These are phyloP conservation scores for Tragelaphus buxtoni DNA, from an alignment of 2,113 vertebrate genomes.

Conservation along the genomic window DNA sequence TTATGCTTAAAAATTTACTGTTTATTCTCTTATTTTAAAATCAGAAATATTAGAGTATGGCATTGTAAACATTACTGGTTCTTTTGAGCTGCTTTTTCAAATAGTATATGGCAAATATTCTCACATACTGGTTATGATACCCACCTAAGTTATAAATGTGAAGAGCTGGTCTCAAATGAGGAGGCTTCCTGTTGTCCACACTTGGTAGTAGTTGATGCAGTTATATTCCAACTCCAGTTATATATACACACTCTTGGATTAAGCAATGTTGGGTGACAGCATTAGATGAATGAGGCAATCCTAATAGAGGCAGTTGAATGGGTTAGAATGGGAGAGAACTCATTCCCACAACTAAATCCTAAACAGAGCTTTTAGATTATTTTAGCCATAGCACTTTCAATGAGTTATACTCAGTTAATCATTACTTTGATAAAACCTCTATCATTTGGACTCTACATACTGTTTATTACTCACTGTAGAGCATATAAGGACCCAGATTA, in stretches of 20 bases:
- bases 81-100: not conserved
- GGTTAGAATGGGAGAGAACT: not conserved
- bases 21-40: not conserved
- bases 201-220: not conserved
- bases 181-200: not conserved
- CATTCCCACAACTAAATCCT: not conserved
- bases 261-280: constrained; percentile 8
- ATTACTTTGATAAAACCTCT: constrained; percentile 24
- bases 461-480: not conserved
- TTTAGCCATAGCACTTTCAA: not conserved
- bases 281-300: not conserved
- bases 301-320: not conserved
- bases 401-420: not conserved
- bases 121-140: not conserved
- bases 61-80: not conserved
- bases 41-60: not conserved
- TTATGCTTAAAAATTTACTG: not conserved
- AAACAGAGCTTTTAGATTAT: not conserved
- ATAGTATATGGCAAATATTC: not conserved
- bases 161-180: not conserved
- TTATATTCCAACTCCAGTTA: not conserved
- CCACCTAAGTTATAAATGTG: not conserved
- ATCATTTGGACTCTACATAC: not conserved
- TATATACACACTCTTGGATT: constrained; percentile 8
- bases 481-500: not conserved